phyloP scores from a whole-genome alignment of 2,113 vertebrate species.

The Calidris pygmaea region DNA sequence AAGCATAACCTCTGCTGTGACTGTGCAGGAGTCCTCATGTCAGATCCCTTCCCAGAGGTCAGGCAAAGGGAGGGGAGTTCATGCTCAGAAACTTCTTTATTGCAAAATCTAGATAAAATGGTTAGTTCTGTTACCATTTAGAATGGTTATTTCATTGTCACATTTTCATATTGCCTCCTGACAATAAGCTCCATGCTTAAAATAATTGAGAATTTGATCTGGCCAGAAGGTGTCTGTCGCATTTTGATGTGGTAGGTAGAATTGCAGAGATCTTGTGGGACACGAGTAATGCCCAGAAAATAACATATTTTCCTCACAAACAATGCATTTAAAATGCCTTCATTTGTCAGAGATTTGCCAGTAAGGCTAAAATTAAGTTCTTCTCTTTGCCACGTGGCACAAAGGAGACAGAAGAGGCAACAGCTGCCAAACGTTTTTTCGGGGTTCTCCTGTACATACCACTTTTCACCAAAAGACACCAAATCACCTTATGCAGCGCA shows the following conservation, averaged over 20 bases:
- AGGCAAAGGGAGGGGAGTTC: background rate
- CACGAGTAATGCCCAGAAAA: background rate
- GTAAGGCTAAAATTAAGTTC: background rate
- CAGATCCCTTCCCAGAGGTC: background rate
- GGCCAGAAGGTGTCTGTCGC: background rate
- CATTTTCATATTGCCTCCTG: background rate
- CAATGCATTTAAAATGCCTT: background rate
- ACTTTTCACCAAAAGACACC: background rate
- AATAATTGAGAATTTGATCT: background rate
- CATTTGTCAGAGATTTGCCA: background rate
- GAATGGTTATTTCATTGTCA: background rate
- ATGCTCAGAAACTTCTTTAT: background rate
- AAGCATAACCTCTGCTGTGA: background rate
- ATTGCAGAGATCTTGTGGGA: background rate
- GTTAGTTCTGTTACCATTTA: background rate
- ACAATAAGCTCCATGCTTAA: background rate
- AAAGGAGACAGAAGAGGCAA: background rate
- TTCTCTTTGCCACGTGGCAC: background rate
- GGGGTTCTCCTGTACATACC: background rate
- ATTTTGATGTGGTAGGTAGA: background rate
- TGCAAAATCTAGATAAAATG: background rate
- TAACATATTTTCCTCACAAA: background rate
- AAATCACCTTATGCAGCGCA: background rate
- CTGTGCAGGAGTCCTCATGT: background rate
- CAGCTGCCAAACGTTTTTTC: background rate